Conservation (phyloP, 1,140 invertebrate species). For the Marisa cornuarietis region DNA sequence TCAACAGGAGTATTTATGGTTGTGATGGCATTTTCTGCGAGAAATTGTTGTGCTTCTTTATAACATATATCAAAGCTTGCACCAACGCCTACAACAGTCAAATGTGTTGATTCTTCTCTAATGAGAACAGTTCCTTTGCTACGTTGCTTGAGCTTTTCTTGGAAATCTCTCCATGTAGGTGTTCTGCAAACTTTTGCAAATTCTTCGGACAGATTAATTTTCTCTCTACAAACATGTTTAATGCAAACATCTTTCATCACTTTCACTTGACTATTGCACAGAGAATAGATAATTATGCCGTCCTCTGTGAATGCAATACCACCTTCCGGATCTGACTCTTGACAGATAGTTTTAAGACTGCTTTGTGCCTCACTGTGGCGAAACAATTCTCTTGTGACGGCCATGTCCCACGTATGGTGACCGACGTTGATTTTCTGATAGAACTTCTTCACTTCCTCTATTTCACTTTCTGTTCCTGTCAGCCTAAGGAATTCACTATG, state of each 20-base stretch:
- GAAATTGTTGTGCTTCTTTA: too few species aligned
- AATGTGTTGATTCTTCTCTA: neutral
- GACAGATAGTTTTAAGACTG: neutral
- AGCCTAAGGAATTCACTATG: neutral
- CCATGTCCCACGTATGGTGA: conserved; percentile 1
- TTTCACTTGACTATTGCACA: neutral
- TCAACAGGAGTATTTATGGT: too few species aligned
- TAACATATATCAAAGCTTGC: too few species aligned
- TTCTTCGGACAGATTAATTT: too few species aligned
- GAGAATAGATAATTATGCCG: neutral
- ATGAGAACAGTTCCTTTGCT: neutral
- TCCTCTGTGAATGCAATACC: neutral
- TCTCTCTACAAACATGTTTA: too few species aligned
- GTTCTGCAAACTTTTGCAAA: too few species aligned
- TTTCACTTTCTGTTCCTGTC: neutral
- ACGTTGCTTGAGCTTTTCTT: too few species aligned
- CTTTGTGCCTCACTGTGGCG: neutral
- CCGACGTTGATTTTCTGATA: neutral
- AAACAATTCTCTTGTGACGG: neutral
- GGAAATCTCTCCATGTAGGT: too few species aligned
- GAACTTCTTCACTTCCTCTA: neutral
- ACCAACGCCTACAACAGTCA: conserved; percentile 11
- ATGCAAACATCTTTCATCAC: neutral
- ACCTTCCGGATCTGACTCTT: neutral
- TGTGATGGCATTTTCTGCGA: too few species aligned